Percentiles rank a stretch among this genome's conserved stretches.
These are phyloP conservation scores for Ctenochaetus hawaiiensis DNA, from an alignment of 2,797 vertebrate species.

Conservation along the genomic window DNA sequence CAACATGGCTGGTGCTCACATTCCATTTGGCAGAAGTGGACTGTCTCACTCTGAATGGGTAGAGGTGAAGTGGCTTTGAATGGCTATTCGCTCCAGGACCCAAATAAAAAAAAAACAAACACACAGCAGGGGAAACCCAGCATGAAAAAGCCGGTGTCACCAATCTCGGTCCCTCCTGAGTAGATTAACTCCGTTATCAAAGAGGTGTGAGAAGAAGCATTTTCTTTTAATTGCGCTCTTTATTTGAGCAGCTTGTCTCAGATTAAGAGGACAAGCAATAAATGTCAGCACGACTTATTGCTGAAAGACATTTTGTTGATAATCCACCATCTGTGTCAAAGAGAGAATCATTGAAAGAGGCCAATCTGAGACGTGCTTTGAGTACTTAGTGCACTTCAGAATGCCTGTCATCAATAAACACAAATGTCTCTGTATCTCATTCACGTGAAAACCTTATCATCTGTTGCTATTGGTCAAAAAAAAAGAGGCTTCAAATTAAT, in stretches of 20 bases:
- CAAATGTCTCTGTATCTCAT: constrained; percentile 69
- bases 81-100: constrained; percentile 74
- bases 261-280: constrained; percentile 84
- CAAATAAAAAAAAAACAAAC: constrained; percentile 74
- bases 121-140: constrained; percentile 71
- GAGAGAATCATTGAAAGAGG: constrained; percentile 70
- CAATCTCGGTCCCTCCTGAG: constrained; percentile 75
- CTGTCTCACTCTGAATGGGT: constrained; percentile 78
- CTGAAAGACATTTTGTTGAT: constrained; percentile 83
- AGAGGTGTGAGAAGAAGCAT: constrained; percentile 76
- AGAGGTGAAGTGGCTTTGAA: constrained; percentile 83
- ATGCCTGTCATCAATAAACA: constrained; percentile 78
- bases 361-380: constrained; percentile 61
- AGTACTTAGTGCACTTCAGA: constrained; percentile 62
- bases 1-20: constrained; percentile 78
- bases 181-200: constrained; percentile 82
- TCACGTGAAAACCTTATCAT: constrained; percentile 67
- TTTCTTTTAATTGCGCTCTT: constrained; percentile 82
- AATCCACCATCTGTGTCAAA: constrained; percentile 84
- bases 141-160: constrained; percentile 72
- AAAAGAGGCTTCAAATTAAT: constrained; percentile 77
- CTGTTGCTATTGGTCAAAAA: constrained; percentile 62
- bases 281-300: constrained; percentile 80
- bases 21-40: constrained; percentile 84
- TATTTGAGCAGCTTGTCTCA: constrained; percentile 79